These are phyloP conservation scores for Bettongia penicillata DNA, from an alignment of 2,113 vertebrate genomes.

Conservation along the genomic window DNA sequence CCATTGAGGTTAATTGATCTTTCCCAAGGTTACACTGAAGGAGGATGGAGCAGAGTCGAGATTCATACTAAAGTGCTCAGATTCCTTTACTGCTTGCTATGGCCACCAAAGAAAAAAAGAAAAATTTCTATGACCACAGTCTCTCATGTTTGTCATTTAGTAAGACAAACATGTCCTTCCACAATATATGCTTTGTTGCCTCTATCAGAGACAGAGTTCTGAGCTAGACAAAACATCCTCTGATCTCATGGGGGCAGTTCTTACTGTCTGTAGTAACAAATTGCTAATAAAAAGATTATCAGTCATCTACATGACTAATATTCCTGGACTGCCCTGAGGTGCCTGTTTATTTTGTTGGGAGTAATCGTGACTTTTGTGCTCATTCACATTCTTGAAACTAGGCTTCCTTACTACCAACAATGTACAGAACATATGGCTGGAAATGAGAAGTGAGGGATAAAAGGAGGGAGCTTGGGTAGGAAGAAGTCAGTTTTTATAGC, in stretches of 20 bases:
- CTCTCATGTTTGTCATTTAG: neutral
- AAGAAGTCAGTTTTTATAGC: neutral
- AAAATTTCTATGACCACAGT: neutral
- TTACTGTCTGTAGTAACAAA: neutral
- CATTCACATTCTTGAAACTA: neutral
- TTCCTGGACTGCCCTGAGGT: neutral
- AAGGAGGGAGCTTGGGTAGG: neutral
- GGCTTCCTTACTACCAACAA: neutral
- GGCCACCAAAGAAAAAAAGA: neutral
- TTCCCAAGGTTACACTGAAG: neutral
- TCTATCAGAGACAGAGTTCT: neutral
- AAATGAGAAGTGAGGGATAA: neutral
- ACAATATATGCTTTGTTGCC: neutral
- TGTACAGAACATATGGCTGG: neutral
- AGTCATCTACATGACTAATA: neutral
- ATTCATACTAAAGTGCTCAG: neutral
- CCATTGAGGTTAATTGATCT: neutral
- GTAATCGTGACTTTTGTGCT: neutral
- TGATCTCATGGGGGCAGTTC: neutral
- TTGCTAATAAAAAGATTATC: neutral
- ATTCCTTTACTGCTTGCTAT: neutral
- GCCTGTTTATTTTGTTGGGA: neutral
- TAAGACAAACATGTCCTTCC: neutral
- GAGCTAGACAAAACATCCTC: neutral
- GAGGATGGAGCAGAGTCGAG: neutral